phyloP scores from a whole-genome alignment of 2,888 invertebrate species.

The Agriopis aurantiaria region DNA sequence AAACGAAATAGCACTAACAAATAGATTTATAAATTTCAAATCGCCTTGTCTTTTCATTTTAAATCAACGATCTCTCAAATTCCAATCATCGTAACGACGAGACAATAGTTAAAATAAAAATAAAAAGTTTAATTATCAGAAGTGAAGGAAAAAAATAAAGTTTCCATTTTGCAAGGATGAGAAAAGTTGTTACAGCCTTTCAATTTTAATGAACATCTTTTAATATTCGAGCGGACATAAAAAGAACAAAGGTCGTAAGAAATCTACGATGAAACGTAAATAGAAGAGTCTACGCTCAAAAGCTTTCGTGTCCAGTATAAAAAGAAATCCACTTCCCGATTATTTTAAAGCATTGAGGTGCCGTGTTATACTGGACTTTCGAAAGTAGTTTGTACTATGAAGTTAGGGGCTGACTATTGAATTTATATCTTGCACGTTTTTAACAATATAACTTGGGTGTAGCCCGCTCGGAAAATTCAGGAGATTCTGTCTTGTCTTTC shows the following conservation, averaged over 20 bases:
- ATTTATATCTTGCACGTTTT: slow-evolving; percentile 32
- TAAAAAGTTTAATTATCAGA: slow-evolving; percentile 7
- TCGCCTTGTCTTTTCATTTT: not conserved
- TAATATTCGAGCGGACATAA: slow-evolving; percentile 29
- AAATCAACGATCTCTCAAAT: not conserved
- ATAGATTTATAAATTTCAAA: too few relatives aligned
- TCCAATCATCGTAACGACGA: not conserved
- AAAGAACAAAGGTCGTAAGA: slow-evolving; percentile 32
- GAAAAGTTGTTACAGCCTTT: slow-evolving; percentile 26
- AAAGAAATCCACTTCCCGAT: slow-evolving; percentile 1
- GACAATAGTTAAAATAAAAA: not conserved
- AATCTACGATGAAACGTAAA: slow-evolving; percentile 36
- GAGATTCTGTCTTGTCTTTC: slow-evolving; percentile 7
- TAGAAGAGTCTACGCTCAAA: slow-evolving; percentile 25
- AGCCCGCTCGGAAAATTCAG: not conserved
- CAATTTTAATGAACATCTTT: slow-evolving; percentile 31
- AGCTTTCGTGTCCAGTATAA: slow-evolving; percentile 18
- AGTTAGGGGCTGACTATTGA: slow-evolving; percentile 20
- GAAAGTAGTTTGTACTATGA: slow-evolving; percentile 21
- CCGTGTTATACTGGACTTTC: slow-evolving; percentile 12
- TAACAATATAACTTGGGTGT: slow-evolving; percentile 22
- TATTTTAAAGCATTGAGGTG: not conserved
- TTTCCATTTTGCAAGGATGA: slow-evolving; percentile 6
- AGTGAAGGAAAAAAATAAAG: slow-evolving; percentile 13
- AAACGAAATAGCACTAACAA: too few relatives aligned